A percentile compares a stretch with the other conserved stretches of the same genome.
Evolutionary conservation across 2,888 invertebrate genomes (phyloP).

Genomic region (Scotopteryx bipunctaria): DNA sequence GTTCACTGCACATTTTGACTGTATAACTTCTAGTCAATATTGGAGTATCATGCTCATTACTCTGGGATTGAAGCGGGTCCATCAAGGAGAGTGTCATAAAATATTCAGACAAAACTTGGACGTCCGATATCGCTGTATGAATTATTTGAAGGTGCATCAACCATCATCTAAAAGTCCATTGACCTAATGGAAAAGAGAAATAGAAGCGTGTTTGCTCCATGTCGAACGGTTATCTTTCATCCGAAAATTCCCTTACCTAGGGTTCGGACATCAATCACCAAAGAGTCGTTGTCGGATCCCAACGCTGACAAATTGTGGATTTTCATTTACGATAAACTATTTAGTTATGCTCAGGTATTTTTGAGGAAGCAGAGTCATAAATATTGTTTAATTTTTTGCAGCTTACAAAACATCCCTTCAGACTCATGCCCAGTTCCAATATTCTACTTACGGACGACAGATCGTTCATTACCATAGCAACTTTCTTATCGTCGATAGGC

Average conservation of each 20-base stretch:
- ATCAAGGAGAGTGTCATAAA: slow-evolving; percentile 25
- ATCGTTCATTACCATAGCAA: too few species aligned
- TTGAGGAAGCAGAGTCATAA: too few species aligned
- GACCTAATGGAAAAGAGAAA: slow-evolving; percentile 10
- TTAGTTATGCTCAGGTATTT: too few species aligned
- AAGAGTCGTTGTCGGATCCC: background rate
- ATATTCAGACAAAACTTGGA: slow-evolving; percentile 26
- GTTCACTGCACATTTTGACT: too few species aligned
- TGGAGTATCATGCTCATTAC: too few species aligned
- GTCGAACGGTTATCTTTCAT: background rate
- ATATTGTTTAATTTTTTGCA: too few species aligned
- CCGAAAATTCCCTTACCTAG: background rate
- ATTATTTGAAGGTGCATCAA: slow-evolving; percentile 21
- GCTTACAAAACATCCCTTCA: too few species aligned
- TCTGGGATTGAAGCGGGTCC: slow-evolving; percentile 7
- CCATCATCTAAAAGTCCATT: slow-evolving; percentile 16
- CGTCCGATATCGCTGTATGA: slow-evolving; percentile 19
- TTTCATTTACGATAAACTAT: background rate
- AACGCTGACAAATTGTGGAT: background rate
- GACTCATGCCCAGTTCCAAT: too few species aligned
- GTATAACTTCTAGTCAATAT: too few species aligned
- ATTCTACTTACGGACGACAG: too few species aligned
- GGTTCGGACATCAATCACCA: too few species aligned
- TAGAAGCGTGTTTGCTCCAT: background rate
- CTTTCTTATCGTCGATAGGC: too few species aligned